Evolutionary conservation across 2,113 vertebrate species (phyloP).

Genomic region (Anthoscopus minutus): DNA sequence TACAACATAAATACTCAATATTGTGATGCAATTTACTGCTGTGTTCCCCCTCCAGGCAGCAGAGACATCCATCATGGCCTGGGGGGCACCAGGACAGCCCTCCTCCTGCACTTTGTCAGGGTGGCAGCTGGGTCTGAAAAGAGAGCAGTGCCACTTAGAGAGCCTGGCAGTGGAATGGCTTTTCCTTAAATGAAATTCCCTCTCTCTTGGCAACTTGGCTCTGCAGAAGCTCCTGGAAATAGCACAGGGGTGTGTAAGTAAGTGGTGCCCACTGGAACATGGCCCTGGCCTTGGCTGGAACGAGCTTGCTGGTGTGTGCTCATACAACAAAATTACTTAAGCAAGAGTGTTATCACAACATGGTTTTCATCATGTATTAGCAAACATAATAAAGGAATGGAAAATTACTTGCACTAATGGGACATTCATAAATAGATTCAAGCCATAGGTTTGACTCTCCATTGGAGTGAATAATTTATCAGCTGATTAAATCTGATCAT

Average conservation of each 20-base stretch:
- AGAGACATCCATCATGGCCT: neutral
- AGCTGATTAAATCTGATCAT: conserved; percentile 51
- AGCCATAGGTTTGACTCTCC: conserved; percentile 25
- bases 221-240: neutral
- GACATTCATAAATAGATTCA: conserved; percentile 35
- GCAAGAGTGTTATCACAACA: neutral
- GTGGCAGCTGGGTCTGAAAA: neutral
- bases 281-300: neutral
- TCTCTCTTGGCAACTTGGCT: neutral
- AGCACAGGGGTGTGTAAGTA: neutral
- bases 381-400: conserved; percentile 39
- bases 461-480: conserved; percentile 56
- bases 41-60: neutral
- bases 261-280: neutral
- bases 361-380: conserved; percentile 26
- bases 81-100: neutral
- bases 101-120: neutral
- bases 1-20: neutral
- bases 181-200: neutral
- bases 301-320: neutral
- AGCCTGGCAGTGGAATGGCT: neutral
- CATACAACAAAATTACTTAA: neutral
- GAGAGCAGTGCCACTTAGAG: neutral
- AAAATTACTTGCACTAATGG: conserved; percentile 38
- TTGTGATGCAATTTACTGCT: neutral